Evolutionary conservation across 2,797 vertebrate species (phyloP).

Genomic region (Thaleichthys pacificus): DNA sequence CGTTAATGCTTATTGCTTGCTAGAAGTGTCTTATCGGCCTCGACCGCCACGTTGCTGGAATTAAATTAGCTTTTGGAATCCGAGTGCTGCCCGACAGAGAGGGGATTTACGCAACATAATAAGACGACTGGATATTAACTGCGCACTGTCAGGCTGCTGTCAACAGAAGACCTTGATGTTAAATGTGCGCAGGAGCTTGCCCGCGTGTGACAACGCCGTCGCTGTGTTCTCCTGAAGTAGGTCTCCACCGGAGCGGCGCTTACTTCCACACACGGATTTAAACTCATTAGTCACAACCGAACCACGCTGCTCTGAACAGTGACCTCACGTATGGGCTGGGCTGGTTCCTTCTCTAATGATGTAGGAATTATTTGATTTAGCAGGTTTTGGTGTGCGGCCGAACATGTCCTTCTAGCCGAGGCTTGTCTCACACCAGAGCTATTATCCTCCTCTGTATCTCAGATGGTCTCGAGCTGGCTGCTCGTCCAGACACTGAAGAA

Average conservation of each 20-base stretch:
- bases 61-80: conserved; percentile 73
- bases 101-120: conserved; percentile 64
- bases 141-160: conserved; percentile 54
- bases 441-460: conserved; percentile 35
- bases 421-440: conserved; percentile 16
- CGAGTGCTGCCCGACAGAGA: conserved; percentile 58
- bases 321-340: not conserved
- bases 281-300: conserved; percentile 67
- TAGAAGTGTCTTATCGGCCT: conserved; percentile 11
- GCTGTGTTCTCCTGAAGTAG: conserved; percentile 45
- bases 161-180: conserved; percentile 63
- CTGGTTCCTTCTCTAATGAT: conserved; percentile 47
- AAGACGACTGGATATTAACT: conserved; percentile 62
- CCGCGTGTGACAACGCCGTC: conserved; percentile 64
- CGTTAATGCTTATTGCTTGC: conserved; percentile 24
- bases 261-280: conserved; percentile 58
- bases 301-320: conserved; percentile 6
- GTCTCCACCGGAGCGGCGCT: conserved; percentile 40
- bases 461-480: too few relatives aligned
- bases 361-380: not conserved
- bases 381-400: conserved; percentile 18
- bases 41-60: conserved; percentile 49
- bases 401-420: conserved; percentile 15
- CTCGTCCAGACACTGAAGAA: too few relatives aligned
- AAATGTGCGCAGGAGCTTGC: conserved; percentile 60